These are phyloP conservation scores for Andricus quercusramuli DNA, from an alignment of 2,888 invertebrate genomes.

Conservation along the genomic window DNA sequence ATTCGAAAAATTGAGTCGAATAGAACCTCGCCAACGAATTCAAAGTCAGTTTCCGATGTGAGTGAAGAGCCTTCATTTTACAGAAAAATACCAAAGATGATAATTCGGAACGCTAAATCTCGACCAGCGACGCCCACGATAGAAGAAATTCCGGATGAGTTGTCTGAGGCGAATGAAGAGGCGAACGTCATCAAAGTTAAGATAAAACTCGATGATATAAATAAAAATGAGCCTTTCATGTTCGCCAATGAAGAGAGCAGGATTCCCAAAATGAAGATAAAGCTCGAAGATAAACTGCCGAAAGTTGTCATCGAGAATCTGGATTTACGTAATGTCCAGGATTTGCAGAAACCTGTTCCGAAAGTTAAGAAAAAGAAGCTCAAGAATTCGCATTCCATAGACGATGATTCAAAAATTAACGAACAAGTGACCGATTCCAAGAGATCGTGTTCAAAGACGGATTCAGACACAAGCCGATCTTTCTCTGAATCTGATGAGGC, in stretches of 20 bases:
- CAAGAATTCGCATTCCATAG: constrained; percentile 36
- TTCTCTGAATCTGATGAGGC: background rate
- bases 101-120: constrained; percentile 72
- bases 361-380: constrained; percentile 70
- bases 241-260: constrained; percentile 52
- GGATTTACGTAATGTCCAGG: constrained; percentile 47
- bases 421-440: background rate
- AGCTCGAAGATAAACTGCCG: constrained; percentile 65
- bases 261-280: constrained; percentile 71
- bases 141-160: constrained; percentile 60
- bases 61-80: constrained; percentile 49
- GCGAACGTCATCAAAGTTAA: constrained; percentile 52
- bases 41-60: constrained; percentile 33
- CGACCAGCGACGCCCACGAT: constrained; percentile 73
- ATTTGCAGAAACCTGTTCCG: constrained; percentile 63
- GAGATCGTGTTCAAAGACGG: background rate
- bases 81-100: constrained; percentile 76
- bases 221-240: constrained; percentile 49
- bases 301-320: constrained; percentile 63
- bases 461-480: background rate
- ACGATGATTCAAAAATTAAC: constrained; percentile 22
- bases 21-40: constrained; percentile 55
- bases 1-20: constrained; percentile 68
- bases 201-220: constrained; percentile 45
- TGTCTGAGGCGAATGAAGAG: constrained; percentile 53